Evolutionary conservation across 2,797 vertebrate genomes (phyloP).

Genomic region (Oophaga sylvatica): DNA sequence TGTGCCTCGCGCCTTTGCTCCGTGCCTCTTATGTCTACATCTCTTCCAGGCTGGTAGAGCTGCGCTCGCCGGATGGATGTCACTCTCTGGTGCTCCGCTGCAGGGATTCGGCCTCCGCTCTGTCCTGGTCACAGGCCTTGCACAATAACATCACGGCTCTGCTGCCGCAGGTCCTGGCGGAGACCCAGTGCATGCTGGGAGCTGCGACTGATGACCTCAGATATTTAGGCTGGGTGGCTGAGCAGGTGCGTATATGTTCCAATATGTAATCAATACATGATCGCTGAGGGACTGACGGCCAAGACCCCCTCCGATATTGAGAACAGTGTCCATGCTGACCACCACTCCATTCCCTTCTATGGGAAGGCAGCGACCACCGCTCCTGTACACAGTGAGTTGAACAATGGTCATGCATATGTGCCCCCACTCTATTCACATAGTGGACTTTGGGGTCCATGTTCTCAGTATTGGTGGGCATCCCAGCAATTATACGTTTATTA

Average conservation of each 20-base stretch:
- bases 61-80: constrained; percentile 92
- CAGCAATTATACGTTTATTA: too few relatives aligned
- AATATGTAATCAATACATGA: background rate
- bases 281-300: too few relatives aligned
- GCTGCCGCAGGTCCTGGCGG: constrained; percentile 89
- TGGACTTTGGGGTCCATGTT: too few relatives aligned
- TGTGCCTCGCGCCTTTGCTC: constrained; percentile 40
- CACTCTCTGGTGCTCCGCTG: constrained; percentile 92
- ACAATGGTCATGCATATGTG: too few relatives aligned
- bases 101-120: constrained; percentile 85
- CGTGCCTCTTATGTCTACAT: constrained; percentile 33
- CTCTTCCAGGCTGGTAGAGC: constrained; percentile 85
- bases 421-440: too few relatives aligned
- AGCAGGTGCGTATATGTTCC: constrained; percentile 79
- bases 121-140: constrained; percentile 93
- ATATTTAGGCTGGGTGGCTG: constrained; percentile 92
- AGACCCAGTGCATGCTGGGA: constrained; percentile 88
- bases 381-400: too few relatives aligned
- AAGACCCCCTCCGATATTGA: too few relatives aligned
- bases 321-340: too few relatives aligned
- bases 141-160: constrained; percentile 92
- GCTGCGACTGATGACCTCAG: constrained; percentile 82
- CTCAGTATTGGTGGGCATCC: too few relatives aligned
- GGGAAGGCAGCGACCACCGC: too few relatives aligned
- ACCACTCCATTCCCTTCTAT: too few relatives aligned